Evolutionary conservation across 1,140 invertebrate genomes (phyloP), one percentile per base, ranked within the genome.

Genomic region (Lanistes nyassanus): DNA sequence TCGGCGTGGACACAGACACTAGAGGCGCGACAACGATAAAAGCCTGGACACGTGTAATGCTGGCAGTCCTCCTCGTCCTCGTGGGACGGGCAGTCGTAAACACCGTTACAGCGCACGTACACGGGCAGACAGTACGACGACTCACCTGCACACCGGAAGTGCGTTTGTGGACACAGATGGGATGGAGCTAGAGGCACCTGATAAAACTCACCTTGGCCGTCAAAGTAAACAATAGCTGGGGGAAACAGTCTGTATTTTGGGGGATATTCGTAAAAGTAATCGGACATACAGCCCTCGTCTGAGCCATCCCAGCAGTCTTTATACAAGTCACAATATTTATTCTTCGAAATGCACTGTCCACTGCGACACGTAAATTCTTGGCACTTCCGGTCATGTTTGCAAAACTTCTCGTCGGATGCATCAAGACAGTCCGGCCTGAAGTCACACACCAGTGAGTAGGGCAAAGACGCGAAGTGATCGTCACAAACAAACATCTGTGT

Each of bases 11-110:
- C 39, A 64, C 75, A 76, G 29, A 69, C 42, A n/a, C n/a, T 29
- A n/a, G 74, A 76, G 2, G 21, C 34, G 3, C 47, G 29, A 53
- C 74, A 76, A 13, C 60, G 39, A 47, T 60, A 79, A 23, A 58
- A 74, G 13, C 74, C 75, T 9, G 71, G 71, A 74, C 78, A 76
- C 26, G n/a, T 31, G 55, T 66, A 74, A 31, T 36, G 34, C n/a
- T 70, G 21, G 26, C 68, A 70, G 21, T 36, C 47, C 13, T 7
- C 51, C 53, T 70, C 68, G 39, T 70, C 68, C 34, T 70, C 68
- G 9, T 55, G 51, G 19, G 31, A n/a, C 19, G 68, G 53, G 23
- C 68, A 70, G 34, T 70, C 68, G 13, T 70, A 36, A 26, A 70
- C 68, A 37, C 58, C 73, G 53, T 70, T 70, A 36, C 68, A 70